Base-by-base conservation (phyloP, 2,113 vertebrate genomes). In the Corythaixoides concolor region DNA sequence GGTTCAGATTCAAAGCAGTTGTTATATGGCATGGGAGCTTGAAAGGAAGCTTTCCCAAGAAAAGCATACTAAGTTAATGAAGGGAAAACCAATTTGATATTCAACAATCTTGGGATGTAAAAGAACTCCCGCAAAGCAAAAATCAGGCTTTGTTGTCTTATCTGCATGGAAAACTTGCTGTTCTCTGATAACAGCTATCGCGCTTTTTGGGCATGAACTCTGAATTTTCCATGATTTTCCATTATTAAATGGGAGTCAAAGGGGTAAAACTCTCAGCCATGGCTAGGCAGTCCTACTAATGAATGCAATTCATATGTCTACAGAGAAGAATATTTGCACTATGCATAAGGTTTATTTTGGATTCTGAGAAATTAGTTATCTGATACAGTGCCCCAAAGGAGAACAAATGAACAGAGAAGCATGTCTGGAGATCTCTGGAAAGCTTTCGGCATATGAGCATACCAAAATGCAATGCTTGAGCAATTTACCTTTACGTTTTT, bases 1-100 rank as follows among this genome's bases (percentile, higher is more conserved):
- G 75, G 49, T 73, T 94, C 78, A 93, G 28, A 79, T 96, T 88
- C 62, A 95, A 62, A 91, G 50, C 85, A 93, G 72, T 95, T 85
- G 56, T 85, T 95, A 60, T 19, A 30, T 73, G 70, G 19, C 27
- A 41, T 58, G 50, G 55, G n/a, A 91, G 26, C 74, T 62, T 88
- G 56, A 37, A 87, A 79, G 41, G 59, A 94, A 88, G 16, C 53
- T 88, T 95, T 90, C 62, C 55, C 12, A 37, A 64, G 19, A 73
- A 94, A 76, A 91, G 15, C 8, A 8, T 78, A 8, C 27, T 67
- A 75, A 85, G 78, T 84, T 62, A 84, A 73, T 24, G 30, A 78
- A 60, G 24, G 39, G 47, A 68, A 89, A 95, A 32, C 23, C 20
- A 60, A 12, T 60, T 56, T 66, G 15, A 5, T 69, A 49, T 79